Evolutionary conservation across 23 tunicate species (phyloP).

Genomic region (Trididemnum clinides): DNA sequence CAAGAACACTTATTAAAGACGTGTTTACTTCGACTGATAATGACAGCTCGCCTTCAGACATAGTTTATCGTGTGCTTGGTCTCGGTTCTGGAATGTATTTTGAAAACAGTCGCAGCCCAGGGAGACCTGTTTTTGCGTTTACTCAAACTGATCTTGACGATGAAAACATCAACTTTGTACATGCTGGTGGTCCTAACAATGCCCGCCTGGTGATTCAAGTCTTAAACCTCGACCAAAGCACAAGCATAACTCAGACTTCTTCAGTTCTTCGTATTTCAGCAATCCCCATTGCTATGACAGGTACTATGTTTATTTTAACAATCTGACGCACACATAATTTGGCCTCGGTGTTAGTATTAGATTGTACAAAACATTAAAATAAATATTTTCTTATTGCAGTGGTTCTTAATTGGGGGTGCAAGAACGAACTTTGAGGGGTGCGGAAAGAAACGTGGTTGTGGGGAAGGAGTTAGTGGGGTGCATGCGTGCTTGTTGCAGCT

Average conservation of each 20-base stretch:
- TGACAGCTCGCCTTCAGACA: conserved; percentile 54
- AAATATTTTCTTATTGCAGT: no score
- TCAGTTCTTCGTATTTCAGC: conserved; percentile 4
- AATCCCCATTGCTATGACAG: no score
- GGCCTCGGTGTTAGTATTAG: no score
- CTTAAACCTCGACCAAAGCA: neutral
- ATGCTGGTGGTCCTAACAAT: conserved; percentile 49
- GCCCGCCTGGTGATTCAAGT: conserved; percentile 65
- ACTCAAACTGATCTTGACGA: conserved; percentile 53
- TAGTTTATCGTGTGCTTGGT: conserved; percentile 60
- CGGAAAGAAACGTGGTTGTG: no score
- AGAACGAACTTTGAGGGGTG: no score
- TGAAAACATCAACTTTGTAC: conserved; percentile 44
- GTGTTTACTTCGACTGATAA: conserved; percentile 51
- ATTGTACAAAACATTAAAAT: no score
- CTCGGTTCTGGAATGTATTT: conserved; percentile 46
- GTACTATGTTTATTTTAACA: no score
- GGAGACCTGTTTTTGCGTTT: conserved; percentile 42
- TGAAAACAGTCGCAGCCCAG: conserved; percentile 33
- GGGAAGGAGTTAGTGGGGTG: no score
- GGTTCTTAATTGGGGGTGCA: no score
- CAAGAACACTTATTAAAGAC: conserved; percentile 52
- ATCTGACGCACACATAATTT: no score
- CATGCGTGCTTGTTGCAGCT: no score
- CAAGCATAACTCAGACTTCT: neutral